Evolutionary conservation across 2,113 vertebrate genomes (phyloP).

Genomic region (Mellivora capensis): DNA sequence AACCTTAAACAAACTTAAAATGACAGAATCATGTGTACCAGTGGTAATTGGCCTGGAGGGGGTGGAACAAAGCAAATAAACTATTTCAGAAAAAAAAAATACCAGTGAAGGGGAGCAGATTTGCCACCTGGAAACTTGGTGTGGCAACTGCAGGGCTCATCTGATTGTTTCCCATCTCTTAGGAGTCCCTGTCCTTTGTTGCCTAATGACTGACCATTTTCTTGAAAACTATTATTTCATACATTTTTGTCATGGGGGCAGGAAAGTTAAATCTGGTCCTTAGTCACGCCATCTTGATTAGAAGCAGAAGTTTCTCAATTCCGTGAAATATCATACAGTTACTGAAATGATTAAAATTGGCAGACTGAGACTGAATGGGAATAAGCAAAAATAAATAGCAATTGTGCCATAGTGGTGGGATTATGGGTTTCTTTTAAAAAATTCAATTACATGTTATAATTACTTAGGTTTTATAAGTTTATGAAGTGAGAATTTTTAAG

Average conservation of each 20-base stretch:
- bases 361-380: neutral
- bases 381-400: neutral
- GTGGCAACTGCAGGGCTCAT: neutral
- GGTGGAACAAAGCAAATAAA: neutral
- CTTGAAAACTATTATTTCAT: neutral
- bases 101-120: neutral
- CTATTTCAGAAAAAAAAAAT: neutral
- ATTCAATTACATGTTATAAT: neutral
- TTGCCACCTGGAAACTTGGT: neutral
- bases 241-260: neutral
- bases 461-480: neutral
- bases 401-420: neutral
- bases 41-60: neutral
- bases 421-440: neutral
- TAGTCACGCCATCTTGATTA: neutral
- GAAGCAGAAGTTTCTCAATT: neutral
- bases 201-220: neutral
- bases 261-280: neutral
- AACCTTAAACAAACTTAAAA: neutral
- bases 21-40: neutral
- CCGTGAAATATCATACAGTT: neutral
- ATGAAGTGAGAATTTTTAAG: neutral
- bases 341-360: neutral
- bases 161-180: neutral
- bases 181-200: neutral